Evolutionary conservation across 2,113 vertebrate species (phyloP).

Genomic region (Camelus dromedarius): DNA sequence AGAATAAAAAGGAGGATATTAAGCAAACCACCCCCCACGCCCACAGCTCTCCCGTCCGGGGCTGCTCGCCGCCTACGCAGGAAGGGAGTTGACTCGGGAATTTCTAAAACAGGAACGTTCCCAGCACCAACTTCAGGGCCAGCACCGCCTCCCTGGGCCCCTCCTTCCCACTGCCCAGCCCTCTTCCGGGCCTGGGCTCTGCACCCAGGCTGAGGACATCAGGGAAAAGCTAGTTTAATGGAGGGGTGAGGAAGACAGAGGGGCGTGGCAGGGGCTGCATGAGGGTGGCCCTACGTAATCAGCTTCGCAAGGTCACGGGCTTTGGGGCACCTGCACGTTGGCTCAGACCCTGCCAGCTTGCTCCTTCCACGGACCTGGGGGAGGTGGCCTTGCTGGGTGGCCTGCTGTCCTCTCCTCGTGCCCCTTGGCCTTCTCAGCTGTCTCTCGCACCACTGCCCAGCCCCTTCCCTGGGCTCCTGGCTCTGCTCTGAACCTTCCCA

Average conservation of each 20-base stretch:
- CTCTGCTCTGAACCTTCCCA: background rate
- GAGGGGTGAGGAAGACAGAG: background rate
- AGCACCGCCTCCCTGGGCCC: background rate
- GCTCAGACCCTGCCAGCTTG: background rate
- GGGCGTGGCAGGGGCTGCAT: fast-evolving
- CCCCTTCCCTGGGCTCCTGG: background rate
- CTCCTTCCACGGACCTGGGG: background rate
- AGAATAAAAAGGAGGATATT: background rate
- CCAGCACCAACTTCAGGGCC: background rate
- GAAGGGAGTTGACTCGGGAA: background rate
- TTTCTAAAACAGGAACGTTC: background rate
- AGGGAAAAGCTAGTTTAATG: background rate
- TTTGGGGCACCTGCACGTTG: fast-evolving
- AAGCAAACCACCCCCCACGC: background rate
- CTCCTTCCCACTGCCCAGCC: background rate
- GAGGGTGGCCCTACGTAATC: background rate
- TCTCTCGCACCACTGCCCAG: background rate
- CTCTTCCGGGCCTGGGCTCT: background rate
- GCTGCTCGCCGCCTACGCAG: fast-evolving
- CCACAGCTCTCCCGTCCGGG: background rate
- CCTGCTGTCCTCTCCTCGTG: fast-evolving
- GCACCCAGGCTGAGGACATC: background rate
- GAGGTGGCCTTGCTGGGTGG: background rate
- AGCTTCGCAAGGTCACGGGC: fast-evolving
- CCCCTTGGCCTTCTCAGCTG: background rate